Percentiles rank a stretch among this genome's conserved stretches.
Evolutionary conservation across 2,888 invertebrate species (phyloP).

Genomic region (Epistrophe eligans): DNA sequence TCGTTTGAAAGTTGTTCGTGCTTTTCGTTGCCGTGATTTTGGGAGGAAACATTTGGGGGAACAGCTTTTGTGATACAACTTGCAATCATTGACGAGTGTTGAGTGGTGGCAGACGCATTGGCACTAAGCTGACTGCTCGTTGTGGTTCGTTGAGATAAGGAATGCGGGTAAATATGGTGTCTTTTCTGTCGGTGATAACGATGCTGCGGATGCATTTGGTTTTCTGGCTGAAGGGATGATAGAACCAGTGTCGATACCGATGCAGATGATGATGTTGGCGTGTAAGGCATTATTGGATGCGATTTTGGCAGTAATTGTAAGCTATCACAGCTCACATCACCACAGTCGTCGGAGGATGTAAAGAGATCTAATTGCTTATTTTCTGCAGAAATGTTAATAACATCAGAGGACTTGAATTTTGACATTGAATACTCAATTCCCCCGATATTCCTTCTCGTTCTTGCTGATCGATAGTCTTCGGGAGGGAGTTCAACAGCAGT

Average conservation of each 20-base stretch:
- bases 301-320: constrained; percentile 70
- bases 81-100: constrained; percentile 47
- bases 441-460: constrained; percentile 63
- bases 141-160: constrained; percentile 59
- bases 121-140: constrained; percentile 29
- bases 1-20: not conserved
- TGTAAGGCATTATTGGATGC: constrained; percentile 47
- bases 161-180: constrained; percentile 48
- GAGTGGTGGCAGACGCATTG: constrained; percentile 47
- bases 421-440: constrained; percentile 71
- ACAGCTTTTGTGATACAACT: constrained; percentile 43
- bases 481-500: constrained; percentile 35
- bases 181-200: constrained; percentile 73
- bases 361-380: constrained; percentile 35
- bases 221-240: constrained; percentile 52
- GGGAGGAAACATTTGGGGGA: constrained; percentile 33
- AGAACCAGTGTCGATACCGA: constrained; percentile 32
- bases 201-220: constrained; percentile 52
- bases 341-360: constrained; percentile 40
- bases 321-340: constrained; percentile 52
- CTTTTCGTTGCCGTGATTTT: constrained; percentile 48
- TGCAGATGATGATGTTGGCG: constrained; percentile 33
- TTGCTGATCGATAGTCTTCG: constrained; percentile 58
- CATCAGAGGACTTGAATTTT: constrained; percentile 52
- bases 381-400: constrained; percentile 44